Percentiles rank a stretch among this genome's conserved stretches.
Conservation (phyloP, 1,140 invertebrate species). For the Panonychus citri region DNA sequence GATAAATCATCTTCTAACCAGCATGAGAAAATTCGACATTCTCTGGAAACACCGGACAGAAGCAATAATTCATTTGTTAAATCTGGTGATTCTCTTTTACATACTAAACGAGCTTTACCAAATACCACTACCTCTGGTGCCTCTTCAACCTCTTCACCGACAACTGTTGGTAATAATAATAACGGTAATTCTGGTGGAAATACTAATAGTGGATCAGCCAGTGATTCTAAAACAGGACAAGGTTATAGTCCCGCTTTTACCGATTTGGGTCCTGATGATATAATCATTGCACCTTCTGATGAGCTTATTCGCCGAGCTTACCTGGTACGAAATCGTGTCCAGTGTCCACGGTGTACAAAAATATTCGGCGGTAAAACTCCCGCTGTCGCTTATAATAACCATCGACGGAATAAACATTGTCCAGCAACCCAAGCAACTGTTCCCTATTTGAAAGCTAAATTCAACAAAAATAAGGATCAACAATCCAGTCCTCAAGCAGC, state of each 20-base stretch:
- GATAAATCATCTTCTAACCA: background rate
- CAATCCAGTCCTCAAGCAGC: background rate
- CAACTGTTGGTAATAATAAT: background rate
- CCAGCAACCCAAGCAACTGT: background rate
- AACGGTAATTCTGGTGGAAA: background rate
- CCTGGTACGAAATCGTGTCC: background rate
- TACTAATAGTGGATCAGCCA: background rate
- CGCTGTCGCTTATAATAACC: constrained; percentile 2
- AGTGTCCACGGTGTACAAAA: constrained; percentile 2
- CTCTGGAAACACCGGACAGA: background rate
- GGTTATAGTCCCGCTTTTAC: background rate
- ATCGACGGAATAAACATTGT: constrained; percentile 1
- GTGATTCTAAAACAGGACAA: background rate
- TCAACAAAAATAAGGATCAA: background rate
- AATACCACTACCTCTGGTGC: background rate
- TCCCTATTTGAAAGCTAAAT: background rate
- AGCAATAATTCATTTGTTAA: no score
- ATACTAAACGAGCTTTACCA: background rate
- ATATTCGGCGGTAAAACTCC: constrained; percentile 5
- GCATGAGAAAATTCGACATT: background rate
- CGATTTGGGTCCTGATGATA: background rate
- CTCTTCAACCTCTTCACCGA: background rate
- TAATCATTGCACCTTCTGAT: background rate
- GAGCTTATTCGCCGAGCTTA: background rate
- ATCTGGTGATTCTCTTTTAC: background rate